These are phyloP conservation scores for Eudemis profundana DNA, from an alignment of 2,888 invertebrate genomes.

Conservation along the genomic window DNA sequence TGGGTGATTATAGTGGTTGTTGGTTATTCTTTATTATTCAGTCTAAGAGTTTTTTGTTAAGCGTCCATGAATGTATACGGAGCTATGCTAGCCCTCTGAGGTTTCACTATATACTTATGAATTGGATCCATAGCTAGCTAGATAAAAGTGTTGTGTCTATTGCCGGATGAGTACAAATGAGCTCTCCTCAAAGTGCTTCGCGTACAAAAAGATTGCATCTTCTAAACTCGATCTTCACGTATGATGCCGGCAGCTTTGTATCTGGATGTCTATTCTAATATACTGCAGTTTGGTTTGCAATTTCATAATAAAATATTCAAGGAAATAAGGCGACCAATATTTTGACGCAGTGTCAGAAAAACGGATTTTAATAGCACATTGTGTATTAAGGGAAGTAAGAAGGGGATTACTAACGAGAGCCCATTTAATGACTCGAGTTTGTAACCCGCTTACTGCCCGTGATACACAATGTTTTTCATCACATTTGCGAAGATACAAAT, in stretches of 20 bases:
- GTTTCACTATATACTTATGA: constrained; percentile 2
- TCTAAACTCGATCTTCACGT: neutral
- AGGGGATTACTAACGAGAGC: too few species aligned
- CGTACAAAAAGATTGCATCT: neutral
- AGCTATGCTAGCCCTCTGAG: constrained; percentile 41
- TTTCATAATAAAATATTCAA: neutral
- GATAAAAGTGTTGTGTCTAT: neutral
- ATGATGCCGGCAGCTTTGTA: neutral
- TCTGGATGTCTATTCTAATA: constrained; percentile 8
- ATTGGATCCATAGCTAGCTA: constrained; percentile 14
- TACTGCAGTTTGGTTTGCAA: neutral
- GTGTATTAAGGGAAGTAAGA: too few species aligned
- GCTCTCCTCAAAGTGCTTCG: neutral
- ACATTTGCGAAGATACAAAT: too few species aligned
- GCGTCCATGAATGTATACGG: constrained; percentile 49
- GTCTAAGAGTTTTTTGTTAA: constrained; percentile 64
- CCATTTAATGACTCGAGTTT: too few species aligned
- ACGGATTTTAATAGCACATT: too few species aligned
- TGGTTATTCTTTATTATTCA: constrained; percentile 69
- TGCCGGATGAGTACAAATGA: neutral
- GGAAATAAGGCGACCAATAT: neutral
- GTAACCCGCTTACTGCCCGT: too few species aligned
- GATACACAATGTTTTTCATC: too few species aligned
- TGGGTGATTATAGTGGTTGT: constrained; percentile 66
- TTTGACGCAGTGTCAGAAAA: neutral